phyloP scores from a whole-genome alignment of 2,113 vertebrate species.

The Opisthocomus hoazin region DNA sequence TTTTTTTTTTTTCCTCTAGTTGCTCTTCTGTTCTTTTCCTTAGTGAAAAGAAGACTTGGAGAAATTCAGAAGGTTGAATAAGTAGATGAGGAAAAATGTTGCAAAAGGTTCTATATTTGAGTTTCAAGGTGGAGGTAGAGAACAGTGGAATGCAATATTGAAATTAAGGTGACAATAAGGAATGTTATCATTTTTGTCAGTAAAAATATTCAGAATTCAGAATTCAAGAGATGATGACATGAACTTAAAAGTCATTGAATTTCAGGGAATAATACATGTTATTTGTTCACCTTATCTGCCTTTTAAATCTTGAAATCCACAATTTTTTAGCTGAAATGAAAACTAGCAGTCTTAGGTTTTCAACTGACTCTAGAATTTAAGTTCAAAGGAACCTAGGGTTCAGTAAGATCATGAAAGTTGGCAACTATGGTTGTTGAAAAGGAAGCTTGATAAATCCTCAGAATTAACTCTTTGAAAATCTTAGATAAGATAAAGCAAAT shows the following conservation, averaged over 20 bases:
- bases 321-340: neutral
- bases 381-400: neutral
- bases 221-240: neutral
- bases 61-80: neutral
- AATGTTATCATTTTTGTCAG: neutral
- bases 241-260: neutral
- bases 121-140: neutral
- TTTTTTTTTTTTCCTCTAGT: neutral
- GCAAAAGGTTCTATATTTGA: neutral
- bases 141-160: neutral
- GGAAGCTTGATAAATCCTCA: neutral
- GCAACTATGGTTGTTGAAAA: neutral
- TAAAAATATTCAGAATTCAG: neutral
- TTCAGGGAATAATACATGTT: neutral
- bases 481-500: neutral
- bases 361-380: neutral
- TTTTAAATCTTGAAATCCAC: neutral
- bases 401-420: neutral
- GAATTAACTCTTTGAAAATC: neutral
- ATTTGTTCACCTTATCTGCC: neutral
- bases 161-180: neutral
- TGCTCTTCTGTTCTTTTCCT: neutral
- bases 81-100: neutral
- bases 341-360: neutral
- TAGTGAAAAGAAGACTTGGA: neutral